Evolutionary conservation across 2,888 invertebrate species (phyloP).

Genomic region (Calliphora vomitoria): DNA sequence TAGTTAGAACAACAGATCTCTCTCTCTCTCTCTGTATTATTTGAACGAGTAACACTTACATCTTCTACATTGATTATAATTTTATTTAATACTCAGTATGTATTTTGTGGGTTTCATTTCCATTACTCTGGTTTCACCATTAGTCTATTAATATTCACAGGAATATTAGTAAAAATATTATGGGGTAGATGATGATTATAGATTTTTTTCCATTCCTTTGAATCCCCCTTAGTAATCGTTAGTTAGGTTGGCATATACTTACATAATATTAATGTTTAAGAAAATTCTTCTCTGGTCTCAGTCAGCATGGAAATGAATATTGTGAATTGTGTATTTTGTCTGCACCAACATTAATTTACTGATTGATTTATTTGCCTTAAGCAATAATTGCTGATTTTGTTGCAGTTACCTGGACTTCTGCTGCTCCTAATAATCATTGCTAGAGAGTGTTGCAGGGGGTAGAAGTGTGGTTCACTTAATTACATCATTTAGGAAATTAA

Average conservation of each 20-base stretch:
- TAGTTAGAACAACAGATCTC: not conserved
- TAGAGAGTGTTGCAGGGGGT: not conserved
- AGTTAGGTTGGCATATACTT: not conserved
- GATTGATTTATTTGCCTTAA: conserved; percentile 51
- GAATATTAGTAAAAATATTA: not conserved
- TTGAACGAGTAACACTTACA: conserved; percentile 14
- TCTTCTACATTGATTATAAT: conserved; percentile 12
- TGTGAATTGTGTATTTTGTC: conserved; percentile 11
- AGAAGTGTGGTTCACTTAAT: conserved; percentile 29
- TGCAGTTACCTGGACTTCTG: not conserved
- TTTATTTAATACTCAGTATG: not conserved
- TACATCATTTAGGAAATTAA: conserved; percentile 44
- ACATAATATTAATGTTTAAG: not conserved
- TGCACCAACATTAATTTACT: conserved; percentile 31
- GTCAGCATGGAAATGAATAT: not conserved
- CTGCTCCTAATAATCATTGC: not conserved
- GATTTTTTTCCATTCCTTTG: not conserved
- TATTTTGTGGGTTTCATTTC: not conserved
- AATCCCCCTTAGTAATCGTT: not conserved
- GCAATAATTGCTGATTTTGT: conserved; percentile 21
- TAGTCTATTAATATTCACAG: not conserved
- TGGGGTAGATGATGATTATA: too few species aligned
- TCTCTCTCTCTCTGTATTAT: not conserved
- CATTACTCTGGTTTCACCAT: not conserved
- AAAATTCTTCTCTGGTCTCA: not conserved